phyloP scores from a whole-genome alignment of 1,140 invertebrate genomes.

The Hylaeus anthracinus region DNA sequence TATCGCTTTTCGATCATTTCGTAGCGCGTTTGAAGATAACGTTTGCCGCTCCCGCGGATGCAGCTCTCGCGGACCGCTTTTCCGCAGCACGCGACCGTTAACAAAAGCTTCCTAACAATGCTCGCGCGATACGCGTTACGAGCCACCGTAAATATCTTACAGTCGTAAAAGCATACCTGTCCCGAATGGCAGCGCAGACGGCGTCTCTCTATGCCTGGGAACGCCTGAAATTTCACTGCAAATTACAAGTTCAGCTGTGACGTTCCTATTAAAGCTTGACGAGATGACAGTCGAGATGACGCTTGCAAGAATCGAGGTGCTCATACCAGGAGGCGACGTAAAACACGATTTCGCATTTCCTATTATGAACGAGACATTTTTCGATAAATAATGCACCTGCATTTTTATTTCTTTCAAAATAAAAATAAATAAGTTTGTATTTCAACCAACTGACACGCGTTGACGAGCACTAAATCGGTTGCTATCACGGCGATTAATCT shows the following conservation, averaged over 20 bases:
- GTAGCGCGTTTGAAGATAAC: not conserved
- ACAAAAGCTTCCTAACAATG: slow-evolving; percentile 21
- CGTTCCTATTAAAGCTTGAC: not conserved
- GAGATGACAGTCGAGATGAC: not conserved
- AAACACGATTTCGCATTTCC: not conserved
- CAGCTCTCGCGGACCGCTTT: not conserved
- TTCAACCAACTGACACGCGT: too few relatives aligned
- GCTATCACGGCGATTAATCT: too few relatives aligned
- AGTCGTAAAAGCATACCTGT: not conserved
- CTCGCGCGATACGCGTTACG: not conserved
- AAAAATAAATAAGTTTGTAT: too few relatives aligned
- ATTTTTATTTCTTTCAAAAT: too few relatives aligned
- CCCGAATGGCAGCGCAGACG: not conserved
- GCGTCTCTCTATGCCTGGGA: not conserved
- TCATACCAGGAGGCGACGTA: not conserved
- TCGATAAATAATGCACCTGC: too few relatives aligned
- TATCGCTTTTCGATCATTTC: slow-evolving; percentile 37
- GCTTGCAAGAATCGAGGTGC: not conserved
- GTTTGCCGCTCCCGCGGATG: not conserved
- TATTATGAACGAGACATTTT: too few relatives aligned
- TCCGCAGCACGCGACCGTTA: not conserved
- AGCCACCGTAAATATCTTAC: slow-evolving; percentile 17
- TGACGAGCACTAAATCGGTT: too few relatives aligned
- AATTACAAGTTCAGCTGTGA: slow-evolving; percentile 3
- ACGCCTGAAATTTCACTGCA: not conserved